Conservation (phyloP, 2,113 vertebrate genomes). For the Sander vitreus region DNA sequence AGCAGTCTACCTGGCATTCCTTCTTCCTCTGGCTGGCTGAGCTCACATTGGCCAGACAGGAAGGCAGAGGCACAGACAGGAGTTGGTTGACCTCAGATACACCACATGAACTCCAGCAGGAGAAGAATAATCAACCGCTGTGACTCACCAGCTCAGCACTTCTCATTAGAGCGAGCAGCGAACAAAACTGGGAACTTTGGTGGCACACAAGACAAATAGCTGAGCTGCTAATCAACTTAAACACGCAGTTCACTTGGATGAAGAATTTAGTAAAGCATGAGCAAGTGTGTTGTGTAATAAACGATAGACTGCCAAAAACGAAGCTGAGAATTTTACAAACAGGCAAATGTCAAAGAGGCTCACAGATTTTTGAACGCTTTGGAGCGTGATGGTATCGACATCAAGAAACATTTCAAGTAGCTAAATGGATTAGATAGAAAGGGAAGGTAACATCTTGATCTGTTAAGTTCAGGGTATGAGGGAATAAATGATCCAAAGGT, state of each 20-base stretch:
- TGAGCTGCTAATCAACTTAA: conserved; percentile 29
- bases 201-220: conserved; percentile 13
- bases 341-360: not conserved
- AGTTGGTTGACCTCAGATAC: conserved; percentile 57
- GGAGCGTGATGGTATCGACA: not conserved
- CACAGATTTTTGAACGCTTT: not conserved
- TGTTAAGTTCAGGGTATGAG: not conserved
- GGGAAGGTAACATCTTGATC: not conserved
- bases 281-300: conserved; percentile 26
- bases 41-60: conserved; percentile 62
- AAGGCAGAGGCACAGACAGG: conserved; percentile 48
- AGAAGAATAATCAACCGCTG: conserved; percentile 65
- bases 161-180: conserved; percentile 48
- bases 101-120: conserved; percentile 55
- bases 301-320: not conserved
- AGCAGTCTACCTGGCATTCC: conserved; percentile 69
- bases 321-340: not conserved
- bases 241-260: not conserved
- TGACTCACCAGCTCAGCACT: conserved; percentile 60
- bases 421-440: not conserved
- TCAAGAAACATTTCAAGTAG: not conserved
- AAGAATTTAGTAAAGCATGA: not conserved
- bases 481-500: not conserved
- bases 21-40: conserved; percentile 45
- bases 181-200: not conserved